Conservation (phyloP, 2,888 invertebrate genomes). For the Oligia latruncula region DNA sequence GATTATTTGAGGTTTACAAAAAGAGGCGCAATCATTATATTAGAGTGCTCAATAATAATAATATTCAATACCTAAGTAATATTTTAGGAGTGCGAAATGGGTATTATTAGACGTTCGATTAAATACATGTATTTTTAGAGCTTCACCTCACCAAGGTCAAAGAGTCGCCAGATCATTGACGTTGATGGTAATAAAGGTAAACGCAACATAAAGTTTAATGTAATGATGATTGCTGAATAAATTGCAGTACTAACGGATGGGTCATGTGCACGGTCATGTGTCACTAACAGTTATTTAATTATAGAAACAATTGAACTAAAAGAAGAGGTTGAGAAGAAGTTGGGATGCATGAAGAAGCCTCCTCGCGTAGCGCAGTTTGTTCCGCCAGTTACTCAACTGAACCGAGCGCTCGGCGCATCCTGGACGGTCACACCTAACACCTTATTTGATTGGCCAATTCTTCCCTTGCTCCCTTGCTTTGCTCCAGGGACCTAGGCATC, state of each 20-base stretch:
- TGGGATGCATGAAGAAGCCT: too few species aligned
- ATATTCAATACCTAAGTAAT: too few species aligned
- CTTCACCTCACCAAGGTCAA: background rate
- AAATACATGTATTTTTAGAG: background rate
- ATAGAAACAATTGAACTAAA: background rate
- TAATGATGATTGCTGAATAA: slow-evolving; percentile 41
- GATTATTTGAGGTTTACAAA: too few species aligned
- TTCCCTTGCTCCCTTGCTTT: too few species aligned
- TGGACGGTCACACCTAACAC: too few species aligned
- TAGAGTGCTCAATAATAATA: background rate
- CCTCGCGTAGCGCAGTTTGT: too few species aligned
- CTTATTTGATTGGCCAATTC: too few species aligned
- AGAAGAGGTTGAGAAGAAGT: background rate
- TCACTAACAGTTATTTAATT: background rate
- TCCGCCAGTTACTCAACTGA: too few species aligned
- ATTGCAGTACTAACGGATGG: slow-evolving; percentile 6
- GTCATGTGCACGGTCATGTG: background rate
- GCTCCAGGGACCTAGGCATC: too few species aligned
- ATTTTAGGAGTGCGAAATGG: background rate
- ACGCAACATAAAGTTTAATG: slow-evolving; percentile 18
- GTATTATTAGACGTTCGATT: background rate
- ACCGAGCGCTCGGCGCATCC: too few species aligned
- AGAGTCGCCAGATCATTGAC: background rate
- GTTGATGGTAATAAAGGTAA: background rate
- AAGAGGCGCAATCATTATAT: background rate